phyloP scores from a whole-genome alignment of 1,140 invertebrate genomes.

The Neodiprion lecontei region DNA sequence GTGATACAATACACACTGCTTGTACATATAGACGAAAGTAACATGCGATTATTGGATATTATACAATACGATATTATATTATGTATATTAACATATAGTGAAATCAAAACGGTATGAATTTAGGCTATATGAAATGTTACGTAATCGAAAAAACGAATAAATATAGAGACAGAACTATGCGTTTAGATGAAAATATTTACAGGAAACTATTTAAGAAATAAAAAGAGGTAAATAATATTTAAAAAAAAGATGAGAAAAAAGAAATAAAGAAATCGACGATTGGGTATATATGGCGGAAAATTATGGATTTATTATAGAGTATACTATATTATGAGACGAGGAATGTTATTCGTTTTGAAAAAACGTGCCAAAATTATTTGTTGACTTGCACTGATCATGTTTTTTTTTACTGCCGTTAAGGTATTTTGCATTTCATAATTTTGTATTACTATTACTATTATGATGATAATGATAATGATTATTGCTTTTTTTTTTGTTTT shows the following conservation, averaged over 20 bases:
- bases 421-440: conserved; percentile 7
- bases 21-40: not conserved
- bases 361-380: conserved; percentile 58
- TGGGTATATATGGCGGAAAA: not conserved
- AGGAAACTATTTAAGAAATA: conserved; percentile 4
- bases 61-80: not conserved
- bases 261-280: conserved; percentile 15
- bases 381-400: conserved; percentile 27
- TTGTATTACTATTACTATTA: not conserved
- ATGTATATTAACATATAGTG: not conserved
- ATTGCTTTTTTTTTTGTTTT: conserved; percentile 9
- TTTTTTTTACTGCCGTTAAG: conserved; percentile 13
- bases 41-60: not conserved
- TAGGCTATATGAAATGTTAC: not conserved
- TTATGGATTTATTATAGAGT: conserved; percentile 1
- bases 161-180: conserved; percentile 41
- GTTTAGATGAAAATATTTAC: conserved; percentile 45
- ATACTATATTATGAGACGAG: not conserved
- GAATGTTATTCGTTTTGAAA: conserved; percentile 24
- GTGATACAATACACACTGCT: conserved; percentile 10
- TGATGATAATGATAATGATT: no score
- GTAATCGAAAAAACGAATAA: not conserved
- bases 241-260: conserved; percentile 18
- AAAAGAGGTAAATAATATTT: not conserved
- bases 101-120: conserved; percentile 2